phyloP scores from a whole-genome alignment of 1,140 invertebrate genomes.

The Cepaea nemoralis region DNA sequence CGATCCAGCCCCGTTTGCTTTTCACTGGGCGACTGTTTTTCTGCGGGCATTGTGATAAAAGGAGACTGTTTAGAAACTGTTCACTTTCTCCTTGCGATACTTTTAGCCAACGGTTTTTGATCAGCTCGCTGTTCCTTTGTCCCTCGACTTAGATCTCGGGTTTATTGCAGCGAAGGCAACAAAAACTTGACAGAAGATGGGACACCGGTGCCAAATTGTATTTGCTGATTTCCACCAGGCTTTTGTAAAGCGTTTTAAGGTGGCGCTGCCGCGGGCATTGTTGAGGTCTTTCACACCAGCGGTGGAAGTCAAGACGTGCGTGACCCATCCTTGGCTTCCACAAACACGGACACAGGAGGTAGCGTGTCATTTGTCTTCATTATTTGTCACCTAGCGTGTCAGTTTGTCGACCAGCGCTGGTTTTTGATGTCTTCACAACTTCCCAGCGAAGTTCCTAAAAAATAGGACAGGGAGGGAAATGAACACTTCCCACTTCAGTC shows the following conservation, averaged over 20 bases:
- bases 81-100: slow-evolving; percentile 20
- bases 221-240: slow-evolving; percentile 44
- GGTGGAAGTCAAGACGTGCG: slow-evolving; percentile 35
- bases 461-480: slow-evolving; percentile 12
- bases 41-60: slow-evolving; percentile 22
- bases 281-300: slow-evolving; percentile 23
- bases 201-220: slow-evolving; percentile 47
- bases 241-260: slow-evolving; percentile 40
- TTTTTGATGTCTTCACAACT: slow-evolving; percentile 41
- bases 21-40: slow-evolving; percentile 29
- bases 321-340: slow-evolving; percentile 39
- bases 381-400: slow-evolving; percentile 51
- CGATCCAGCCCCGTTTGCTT: slow-evolving; percentile 29
- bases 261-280: slow-evolving; percentile 33
- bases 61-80: slow-evolving; percentile 38
- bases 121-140: slow-evolving; percentile 48
- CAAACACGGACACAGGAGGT: slow-evolving; percentile 42
- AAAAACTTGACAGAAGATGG: slow-evolving; percentile 44
- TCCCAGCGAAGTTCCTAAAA: slow-evolving; percentile 24
- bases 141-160: slow-evolving; percentile 44
- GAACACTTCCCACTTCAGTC: slow-evolving; percentile 32
- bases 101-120: slow-evolving; percentile 33
- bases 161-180: slow-evolving; percentile 48
- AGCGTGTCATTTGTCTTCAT: slow-evolving; percentile 54
- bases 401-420: slow-evolving; percentile 40